Base-by-base conservation (phyloP, 1,140 invertebrate species). In the Anastrepha obliqua region DNA sequence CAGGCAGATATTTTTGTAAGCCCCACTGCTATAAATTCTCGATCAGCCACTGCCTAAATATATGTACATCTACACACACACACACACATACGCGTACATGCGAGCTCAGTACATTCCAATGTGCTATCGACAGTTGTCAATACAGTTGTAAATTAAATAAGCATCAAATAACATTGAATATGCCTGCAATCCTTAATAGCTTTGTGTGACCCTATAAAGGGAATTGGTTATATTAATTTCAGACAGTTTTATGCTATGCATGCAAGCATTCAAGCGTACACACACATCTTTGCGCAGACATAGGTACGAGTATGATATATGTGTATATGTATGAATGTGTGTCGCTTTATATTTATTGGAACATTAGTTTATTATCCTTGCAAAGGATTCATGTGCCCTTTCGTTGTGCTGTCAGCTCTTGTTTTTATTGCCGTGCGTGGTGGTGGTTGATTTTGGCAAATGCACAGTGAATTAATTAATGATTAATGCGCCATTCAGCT, bases 141-240 rank as follows among this genome's bases (percentile, higher is more conserved):
- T 81, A 81, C 17, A 20, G 44, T 55, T 55, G 74, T 55, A 51
- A 29, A 81, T 29, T 47, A 74, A 74, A 44, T 74, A 51, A 42
- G 70, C 39, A 74, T 47, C 47, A 81, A 58, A 81, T 81, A 81
- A 81, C 74, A 58, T 81, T 81, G 13, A 20, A 81, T n/a, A 81
- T 81, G n/a, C 3, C 20, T 81, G 9, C 47, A 81, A 81, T 81
- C 6, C 20, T 51, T 81, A 55, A 81, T 81, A 58, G 47, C 74
- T 55, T 81, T 13, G n/a, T 81, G 20, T 81, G 47, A 55, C 47
- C n/a, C 51, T 15, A 81, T 78, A 81, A 81, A 81, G n/a, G 74
- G 47, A 81, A 81, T 81, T 81, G 74, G 47, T 81, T 81, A 81
- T 81, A 81, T 81, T 81, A 81, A 81, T 81, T 81, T 55, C 44